Conservation (phyloP, 2,113 vertebrate genomes). For the Rousettus leschenaultii region DNA sequence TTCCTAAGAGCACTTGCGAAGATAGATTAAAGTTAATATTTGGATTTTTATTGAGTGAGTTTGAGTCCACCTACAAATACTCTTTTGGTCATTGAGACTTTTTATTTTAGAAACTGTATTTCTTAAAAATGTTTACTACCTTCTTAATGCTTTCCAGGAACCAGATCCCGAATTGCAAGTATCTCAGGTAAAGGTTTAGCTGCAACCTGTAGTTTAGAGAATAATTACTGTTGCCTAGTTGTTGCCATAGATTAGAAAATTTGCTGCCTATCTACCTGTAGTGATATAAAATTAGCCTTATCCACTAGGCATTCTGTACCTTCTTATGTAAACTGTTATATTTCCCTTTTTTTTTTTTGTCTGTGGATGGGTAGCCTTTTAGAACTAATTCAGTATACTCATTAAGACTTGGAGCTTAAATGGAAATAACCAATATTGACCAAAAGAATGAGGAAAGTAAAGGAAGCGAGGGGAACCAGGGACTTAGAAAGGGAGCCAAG, state of each 20-base stretch:
- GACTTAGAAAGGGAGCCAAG: not conserved
- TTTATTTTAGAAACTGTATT: slow-evolving; percentile 47
- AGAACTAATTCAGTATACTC: not conserved
- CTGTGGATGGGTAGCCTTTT: not conserved
- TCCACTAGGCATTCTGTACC: not conserved
- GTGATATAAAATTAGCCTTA: slow-evolving; percentile 24
- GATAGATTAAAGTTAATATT: slow-evolving; percentile 25
- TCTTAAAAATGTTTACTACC: slow-evolving; percentile 67
- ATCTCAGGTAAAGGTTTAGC: slow-evolving; percentile 88
- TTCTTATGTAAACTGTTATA: not conserved
- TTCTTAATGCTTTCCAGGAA: slow-evolving; percentile 87
- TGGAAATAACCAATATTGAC: not conserved
- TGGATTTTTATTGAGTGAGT: slow-evolving; percentile 40
- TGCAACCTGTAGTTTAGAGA: slow-evolving; percentile 52
- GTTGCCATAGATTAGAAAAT: slow-evolving; percentile 37
- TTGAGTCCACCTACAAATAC: not conserved
- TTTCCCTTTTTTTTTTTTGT: not conserved
- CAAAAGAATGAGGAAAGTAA: not conserved
- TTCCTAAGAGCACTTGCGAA: not conserved
- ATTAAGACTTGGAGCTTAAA: not conserved
- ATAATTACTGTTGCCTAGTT: not conserved
- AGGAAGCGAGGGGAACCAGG: not conserved
- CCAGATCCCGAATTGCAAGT: slow-evolving; percentile 78
- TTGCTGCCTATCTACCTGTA: not conserved
- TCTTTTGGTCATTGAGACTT: not conserved